Percentiles rank a stretch among this genome's conserved stretches.
Evolutionary conservation across 2,797 vertebrate species (phyloP).

Genomic region (Leptoclinus maculatus): DNA sequence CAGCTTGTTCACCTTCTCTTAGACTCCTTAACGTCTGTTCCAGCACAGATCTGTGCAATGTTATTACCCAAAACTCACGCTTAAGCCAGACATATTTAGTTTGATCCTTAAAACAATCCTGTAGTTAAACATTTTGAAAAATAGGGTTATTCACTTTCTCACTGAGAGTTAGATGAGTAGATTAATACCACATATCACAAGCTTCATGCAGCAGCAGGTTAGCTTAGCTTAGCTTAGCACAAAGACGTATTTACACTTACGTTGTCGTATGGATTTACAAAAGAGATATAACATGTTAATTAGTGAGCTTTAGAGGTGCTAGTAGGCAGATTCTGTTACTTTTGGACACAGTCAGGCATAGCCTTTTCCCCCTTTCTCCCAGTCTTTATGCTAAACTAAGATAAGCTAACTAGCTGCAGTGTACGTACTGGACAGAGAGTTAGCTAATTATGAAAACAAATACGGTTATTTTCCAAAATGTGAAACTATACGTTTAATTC

Average conservation of each 20-base stretch:
- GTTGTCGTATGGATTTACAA: neutral
- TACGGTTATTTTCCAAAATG: no score
- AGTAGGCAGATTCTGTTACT: neutral
- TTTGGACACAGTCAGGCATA: no score
- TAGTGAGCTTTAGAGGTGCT: neutral
- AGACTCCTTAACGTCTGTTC: neutral
- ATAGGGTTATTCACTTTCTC: neutral
- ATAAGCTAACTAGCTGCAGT: neutral
- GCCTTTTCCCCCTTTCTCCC: no score
- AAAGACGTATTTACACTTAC: neutral
- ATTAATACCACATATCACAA: neutral
- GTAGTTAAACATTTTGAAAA: neutral
- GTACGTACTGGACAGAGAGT: no score
- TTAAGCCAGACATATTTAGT: neutral
- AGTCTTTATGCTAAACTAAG: neutral
- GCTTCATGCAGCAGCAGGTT: neutral
- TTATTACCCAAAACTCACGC: neutral
- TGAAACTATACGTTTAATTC: neutral
- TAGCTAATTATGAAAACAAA: no score
- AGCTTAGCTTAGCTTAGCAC: neutral
- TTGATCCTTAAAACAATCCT: neutral
- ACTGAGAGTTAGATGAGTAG: neutral
- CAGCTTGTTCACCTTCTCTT: neutral
- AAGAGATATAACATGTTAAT: neutral
- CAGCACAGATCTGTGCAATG: neutral